These are phyloP conservation scores for Rhynchopsitta pachyrhyncha DNA, from an alignment of 2,113 vertebrate genomes.

Conservation along the genomic window DNA sequence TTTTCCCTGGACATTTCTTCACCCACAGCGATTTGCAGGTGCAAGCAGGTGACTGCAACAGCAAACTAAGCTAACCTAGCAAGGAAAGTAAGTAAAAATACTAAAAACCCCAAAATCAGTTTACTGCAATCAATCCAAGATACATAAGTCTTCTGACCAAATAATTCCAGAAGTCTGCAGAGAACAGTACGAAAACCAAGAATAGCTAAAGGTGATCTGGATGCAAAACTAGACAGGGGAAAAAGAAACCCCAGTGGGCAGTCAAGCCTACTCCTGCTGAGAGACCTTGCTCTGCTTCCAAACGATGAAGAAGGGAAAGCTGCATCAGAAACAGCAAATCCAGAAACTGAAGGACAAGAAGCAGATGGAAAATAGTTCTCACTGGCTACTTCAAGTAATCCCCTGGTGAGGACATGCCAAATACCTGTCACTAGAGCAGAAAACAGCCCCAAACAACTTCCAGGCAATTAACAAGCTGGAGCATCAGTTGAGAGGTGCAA, in stretches of 20 bases:
- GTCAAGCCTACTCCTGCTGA: neutral
- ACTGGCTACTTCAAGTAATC: neutral
- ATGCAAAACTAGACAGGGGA: neutral
- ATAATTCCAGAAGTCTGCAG: neutral
- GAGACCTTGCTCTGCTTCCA: neutral
- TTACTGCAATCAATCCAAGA: neutral
- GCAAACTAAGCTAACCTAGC: neutral
- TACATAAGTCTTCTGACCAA: neutral
- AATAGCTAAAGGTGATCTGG: neutral
- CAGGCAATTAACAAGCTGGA: neutral
- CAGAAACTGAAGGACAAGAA: neutral
- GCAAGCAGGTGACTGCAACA: neutral
- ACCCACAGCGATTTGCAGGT: neutral
- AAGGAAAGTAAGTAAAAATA: neutral
- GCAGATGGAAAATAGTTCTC: neutral
- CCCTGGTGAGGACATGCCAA: neutral
- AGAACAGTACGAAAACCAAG: neutral
- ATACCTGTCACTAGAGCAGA: neutral
- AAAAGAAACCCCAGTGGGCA: fast-evolving
- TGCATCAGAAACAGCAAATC: neutral
- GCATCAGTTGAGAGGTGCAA: neutral
- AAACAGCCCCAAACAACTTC: neutral
- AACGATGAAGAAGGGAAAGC: neutral
- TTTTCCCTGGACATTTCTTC: neutral
- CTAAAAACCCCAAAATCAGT: neutral